phyloP scores from a whole-genome alignment of 2,113 vertebrate species.

The Microcebus jonahi region DNA sequence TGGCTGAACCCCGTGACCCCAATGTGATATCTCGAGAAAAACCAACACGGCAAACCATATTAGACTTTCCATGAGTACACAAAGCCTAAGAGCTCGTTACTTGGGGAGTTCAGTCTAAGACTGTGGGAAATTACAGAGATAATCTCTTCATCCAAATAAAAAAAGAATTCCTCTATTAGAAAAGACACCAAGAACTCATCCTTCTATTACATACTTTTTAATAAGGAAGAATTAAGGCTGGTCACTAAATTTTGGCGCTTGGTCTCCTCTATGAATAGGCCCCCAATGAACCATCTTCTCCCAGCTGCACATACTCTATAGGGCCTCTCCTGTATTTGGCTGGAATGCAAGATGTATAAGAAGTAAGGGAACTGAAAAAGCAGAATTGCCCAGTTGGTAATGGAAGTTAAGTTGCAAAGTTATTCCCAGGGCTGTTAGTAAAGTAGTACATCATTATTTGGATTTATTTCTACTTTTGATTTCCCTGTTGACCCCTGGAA shows the following conservation, averaged over 20 bases:
- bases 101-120: background rate
- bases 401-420: background rate
- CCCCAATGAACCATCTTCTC: background rate
- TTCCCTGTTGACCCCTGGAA: background rate
- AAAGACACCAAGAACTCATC: background rate
- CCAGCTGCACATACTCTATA: background rate
- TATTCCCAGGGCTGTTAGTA: background rate
- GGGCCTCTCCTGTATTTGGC: background rate
- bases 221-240: background rate
- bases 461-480: background rate
- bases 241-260: background rate
- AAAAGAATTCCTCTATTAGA: background rate
- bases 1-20: slow-evolving; percentile 28
- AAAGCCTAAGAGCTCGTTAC: slow-evolving; percentile 1
- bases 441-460: background rate
- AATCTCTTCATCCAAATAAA: slow-evolving; percentile 23
- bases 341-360: background rate
- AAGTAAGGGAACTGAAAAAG: background rate
- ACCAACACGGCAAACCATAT: background rate
- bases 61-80: background rate
- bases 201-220: background rate
- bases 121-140: slow-evolving; percentile 48
- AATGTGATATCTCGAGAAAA: slow-evolving; percentile 51
- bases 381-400: background rate
- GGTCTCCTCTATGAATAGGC: background rate